Base-by-base conservation (phyloP, 2,888 invertebrate species). In the Phyto melanocephala region DNA sequence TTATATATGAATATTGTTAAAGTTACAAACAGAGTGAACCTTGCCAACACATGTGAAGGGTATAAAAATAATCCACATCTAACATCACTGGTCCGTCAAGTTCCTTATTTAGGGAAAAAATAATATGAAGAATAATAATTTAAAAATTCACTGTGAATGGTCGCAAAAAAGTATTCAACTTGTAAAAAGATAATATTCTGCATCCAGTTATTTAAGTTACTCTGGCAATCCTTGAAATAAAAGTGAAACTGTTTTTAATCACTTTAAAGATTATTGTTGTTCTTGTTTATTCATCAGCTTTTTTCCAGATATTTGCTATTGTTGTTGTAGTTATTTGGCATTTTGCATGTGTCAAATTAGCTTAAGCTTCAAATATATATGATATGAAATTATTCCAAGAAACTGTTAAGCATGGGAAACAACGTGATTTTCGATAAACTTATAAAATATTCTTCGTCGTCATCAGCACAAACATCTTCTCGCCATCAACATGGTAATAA, bases 311-410 rank as follows among this genome's bases (percentile, higher is more conserved):
- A 10, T 13, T 24, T 58, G 2, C 50, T 50, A 3, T 62, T 52
- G n/a, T 20, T 42, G 37, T 47, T 5, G 17, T 6, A 15, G 0
- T 62, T 56, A 50, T 56, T 63, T 67, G 65, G 65, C 45, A 74
- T 62, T 74, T 74, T 80, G 72, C 72, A 80, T 74, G 52, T 72
- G 79, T 79, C 79, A 79, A 79, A 79, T 79, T 72, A 60, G 60
- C 42, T 79, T 79, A 72, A 67, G 71, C 72, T 67, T 79, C 52
- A 50, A 67, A 72, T 67, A 60, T 35, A 67, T 78, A 62, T 58
- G 28, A 5, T 63, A 40, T 35, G 5, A 47, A 62, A 60, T 28
- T 54, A 35, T 80, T 80, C 79, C 60, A 74, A 74, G 79, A 80
- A 80, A 80, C 52, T 52, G 52, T 17, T 80, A 60, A 68, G 67